phyloP scores from a whole-genome alignment of 1,140 invertebrate species.

The Aphelinus certus region DNA sequence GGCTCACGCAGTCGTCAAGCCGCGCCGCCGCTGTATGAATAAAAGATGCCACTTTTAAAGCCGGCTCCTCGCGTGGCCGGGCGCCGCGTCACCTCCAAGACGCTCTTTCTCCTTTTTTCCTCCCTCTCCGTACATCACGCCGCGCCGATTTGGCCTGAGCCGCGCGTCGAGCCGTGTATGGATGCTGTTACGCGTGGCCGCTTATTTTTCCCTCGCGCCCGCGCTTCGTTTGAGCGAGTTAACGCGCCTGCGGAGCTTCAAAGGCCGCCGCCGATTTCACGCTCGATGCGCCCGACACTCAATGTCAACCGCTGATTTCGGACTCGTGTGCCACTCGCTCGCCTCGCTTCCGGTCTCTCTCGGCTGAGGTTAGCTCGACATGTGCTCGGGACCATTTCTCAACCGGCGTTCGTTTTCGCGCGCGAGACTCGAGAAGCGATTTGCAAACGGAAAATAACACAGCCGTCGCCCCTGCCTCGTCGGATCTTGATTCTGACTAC shows the following conservation, averaged over 20 bases:
- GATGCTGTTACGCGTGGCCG: conserved; percentile 11
- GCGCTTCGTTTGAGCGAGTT: conserved; percentile 20
- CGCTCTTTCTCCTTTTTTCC: neutral
- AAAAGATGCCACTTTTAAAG: conserved; percentile 57
- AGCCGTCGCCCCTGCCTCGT: too few relatives aligned
- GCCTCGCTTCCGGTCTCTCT: neutral
- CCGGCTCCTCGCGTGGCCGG: neutral
- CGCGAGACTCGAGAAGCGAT: too few relatives aligned
- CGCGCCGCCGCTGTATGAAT: conserved; percentile 54
- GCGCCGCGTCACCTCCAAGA: too few relatives aligned
- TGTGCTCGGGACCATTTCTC: too few relatives aligned
- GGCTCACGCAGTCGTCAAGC: conserved; percentile 57
- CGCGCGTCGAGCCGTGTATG: neutral
- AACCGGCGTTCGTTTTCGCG: too few relatives aligned
- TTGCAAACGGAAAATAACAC: too few relatives aligned
- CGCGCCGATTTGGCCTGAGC: neutral
- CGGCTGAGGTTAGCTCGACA: too few relatives aligned
- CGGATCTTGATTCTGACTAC: too few relatives aligned
- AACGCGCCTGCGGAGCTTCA: neutral
- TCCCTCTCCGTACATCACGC: too few relatives aligned
- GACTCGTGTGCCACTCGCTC: neutral
- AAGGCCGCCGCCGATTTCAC: conserved; percentile 27
- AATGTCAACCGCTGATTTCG: neutral
- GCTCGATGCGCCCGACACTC: neutral
- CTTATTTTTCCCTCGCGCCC: conserved; percentile 10